phyloP scores from a whole-genome alignment of 2,888 invertebrate species.

The Tinea trinotella region DNA sequence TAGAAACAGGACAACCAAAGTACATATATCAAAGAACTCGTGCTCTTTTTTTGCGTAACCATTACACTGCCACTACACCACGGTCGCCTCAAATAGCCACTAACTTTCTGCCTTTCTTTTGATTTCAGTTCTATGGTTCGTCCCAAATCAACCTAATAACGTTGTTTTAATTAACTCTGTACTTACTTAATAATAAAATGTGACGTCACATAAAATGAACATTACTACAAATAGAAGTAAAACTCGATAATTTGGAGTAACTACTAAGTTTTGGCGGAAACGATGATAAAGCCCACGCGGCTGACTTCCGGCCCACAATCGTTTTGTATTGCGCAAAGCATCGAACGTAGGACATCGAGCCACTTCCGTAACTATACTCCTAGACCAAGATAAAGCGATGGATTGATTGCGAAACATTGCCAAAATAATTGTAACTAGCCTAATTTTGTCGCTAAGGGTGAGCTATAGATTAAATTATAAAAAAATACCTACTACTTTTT shows the following conservation, averaged over 20 bases:
- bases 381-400: slow-evolving; percentile 46
- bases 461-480: no score
- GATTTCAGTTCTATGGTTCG: no score
- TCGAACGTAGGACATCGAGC: slow-evolving; percentile 9
- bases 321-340: slow-evolving; percentile 34
- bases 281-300: slow-evolving; percentile 27
- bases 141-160: no score
- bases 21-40: no score
- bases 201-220: neutral
- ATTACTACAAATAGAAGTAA: neutral
- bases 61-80: no score
- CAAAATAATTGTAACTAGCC: slow-evolving; percentile 31
- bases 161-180: no score
- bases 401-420: slow-evolving; percentile 54
- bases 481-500: no score
- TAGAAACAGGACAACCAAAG: no score
- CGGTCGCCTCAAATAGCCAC: no score
- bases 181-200: no score
- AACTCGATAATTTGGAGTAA: slow-evolving; percentile 4
- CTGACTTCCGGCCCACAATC: slow-evolving; percentile 25
- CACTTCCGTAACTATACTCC: slow-evolving; percentile 36
- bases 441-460: neutral
- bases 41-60: no score
- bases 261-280: slow-evolving; percentile 8
- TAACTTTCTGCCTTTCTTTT: no score